Conservation (phyloP, 2,797 vertebrate species). For the Chelon labrosus region DNA sequence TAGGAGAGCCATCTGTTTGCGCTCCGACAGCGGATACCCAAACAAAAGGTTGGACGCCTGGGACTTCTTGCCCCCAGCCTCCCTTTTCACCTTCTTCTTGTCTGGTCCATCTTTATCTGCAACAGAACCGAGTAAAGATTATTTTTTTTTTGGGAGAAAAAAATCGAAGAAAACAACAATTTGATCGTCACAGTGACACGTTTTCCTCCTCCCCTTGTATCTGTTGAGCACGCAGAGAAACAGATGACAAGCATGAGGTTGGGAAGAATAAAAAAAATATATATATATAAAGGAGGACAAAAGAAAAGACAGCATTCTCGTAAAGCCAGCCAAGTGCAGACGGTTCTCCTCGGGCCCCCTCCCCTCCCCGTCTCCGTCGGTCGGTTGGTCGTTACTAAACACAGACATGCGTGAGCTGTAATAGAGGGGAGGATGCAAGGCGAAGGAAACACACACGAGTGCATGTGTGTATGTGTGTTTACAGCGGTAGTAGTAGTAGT, state of each 20-base stretch:
- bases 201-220: conserved; percentile 76
- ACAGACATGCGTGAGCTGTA: conserved; percentile 77
- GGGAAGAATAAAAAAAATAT: conserved; percentile 22
- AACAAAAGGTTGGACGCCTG: conserved; percentile 96
- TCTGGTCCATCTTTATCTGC: conserved; percentile 98
- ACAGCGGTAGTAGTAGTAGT: conserved; percentile 47
- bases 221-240: conserved; percentile 63
- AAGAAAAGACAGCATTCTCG: conserved; percentile 64
- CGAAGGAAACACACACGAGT: conserved; percentile 67
- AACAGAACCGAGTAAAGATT: conserved; percentile 59
- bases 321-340: conserved; percentile 67
- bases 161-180: too few species aligned
- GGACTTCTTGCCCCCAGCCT: conserved; percentile 93
- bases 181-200: conserved; percentile 22
- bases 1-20: conserved; percentile 99
- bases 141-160: too few species aligned
- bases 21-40: conserved; percentile 97
- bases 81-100: conserved; percentile 98
- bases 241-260: conserved; percentile 80
- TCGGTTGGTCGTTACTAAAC: conserved; percentile 43
- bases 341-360: conserved; percentile 18
- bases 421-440: conserved; percentile 65
- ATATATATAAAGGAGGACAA: not conserved
- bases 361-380: conserved; percentile 9
- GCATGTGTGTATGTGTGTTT: conserved; percentile 71